A percentile compares a stretch with the other conserved stretches of the same genome.
phyloP scores from a whole-genome alignment of 2,113 vertebrate species.

The Crocuta crocuta region DNA sequence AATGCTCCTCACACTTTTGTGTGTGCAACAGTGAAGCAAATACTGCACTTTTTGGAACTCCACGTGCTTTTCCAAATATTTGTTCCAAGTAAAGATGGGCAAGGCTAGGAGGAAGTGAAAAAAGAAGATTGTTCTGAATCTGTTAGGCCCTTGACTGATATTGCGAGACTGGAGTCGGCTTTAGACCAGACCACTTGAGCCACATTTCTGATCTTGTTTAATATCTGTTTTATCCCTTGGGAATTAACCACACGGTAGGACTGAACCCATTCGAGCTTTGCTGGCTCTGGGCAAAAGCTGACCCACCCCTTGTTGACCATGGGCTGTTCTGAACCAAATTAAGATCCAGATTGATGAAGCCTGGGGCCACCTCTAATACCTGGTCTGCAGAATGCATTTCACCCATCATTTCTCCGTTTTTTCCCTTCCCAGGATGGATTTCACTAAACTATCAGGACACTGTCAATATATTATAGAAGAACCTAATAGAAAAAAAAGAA shows the following conservation, averaged over 20 bases:
- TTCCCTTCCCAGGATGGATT: neutral
- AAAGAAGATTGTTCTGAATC: neutral
- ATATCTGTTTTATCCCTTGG: neutral
- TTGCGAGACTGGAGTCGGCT: neutral
- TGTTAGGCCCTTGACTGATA: neutral
- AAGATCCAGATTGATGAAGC: neutral
- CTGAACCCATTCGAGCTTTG: neutral
- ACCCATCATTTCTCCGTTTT: neutral
- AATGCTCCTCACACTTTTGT: neutral
- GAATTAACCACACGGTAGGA: neutral
- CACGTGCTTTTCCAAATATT: neutral
- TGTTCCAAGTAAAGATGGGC: neutral
- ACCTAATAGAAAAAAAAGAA: constrained; percentile 4
- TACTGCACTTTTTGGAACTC: neutral
- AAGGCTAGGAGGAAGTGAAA: neutral
- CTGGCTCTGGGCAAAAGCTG: neutral
- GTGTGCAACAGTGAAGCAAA: neutral
- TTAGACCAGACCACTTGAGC: neutral
- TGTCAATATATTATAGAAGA: constrained; percentile 48
- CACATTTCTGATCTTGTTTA: neutral
- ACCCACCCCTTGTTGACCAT: neutral
- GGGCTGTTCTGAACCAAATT: constrained; percentile 17
- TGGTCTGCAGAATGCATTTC: constrained; percentile 22
- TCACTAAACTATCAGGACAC: constrained; percentile 19
- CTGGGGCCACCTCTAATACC: neutral